Conservation (phyloP, 2,113 vertebrate species). For the Mobula birostris region DNA sequence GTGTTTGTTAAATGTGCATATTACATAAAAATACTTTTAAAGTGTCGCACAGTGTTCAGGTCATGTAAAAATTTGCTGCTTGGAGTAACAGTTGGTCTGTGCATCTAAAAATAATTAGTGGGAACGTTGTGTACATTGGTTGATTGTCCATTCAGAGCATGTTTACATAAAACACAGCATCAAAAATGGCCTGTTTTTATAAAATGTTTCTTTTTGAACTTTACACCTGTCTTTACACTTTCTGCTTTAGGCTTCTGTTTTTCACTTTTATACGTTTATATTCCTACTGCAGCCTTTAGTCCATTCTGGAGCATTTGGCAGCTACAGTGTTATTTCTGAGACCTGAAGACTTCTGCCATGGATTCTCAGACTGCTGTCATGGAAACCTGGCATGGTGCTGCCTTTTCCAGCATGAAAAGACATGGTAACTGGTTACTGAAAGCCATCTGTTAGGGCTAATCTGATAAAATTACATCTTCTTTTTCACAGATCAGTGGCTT, state of each 20-base stretch:
- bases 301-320: not conserved
- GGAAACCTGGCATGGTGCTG: not conserved
- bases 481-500: not conserved
- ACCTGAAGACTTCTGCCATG: constrained; percentile 7
- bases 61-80: too few species aligned
- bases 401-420: not conserved
- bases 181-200: not conserved
- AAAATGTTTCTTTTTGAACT: not conserved
- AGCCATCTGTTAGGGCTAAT: constrained; percentile 23
- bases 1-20: too few species aligned
- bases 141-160: not conserved
- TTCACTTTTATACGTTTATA: not conserved
- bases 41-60: too few species aligned
- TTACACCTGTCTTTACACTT: not conserved
- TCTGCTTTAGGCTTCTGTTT: not conserved
- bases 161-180: not conserved
- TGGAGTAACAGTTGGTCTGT: too few species aligned
- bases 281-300: not conserved
- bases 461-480: not conserved
- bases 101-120: too few species aligned
- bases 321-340: not conserved
- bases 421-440: constrained; percentile 2
- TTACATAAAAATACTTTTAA: too few species aligned
- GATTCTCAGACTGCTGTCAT: constrained; percentile 20
- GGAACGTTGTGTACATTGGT: too few species aligned